Conservation (phyloP, 2,113 vertebrate species). For the Aptenodytes forsteri region DNA sequence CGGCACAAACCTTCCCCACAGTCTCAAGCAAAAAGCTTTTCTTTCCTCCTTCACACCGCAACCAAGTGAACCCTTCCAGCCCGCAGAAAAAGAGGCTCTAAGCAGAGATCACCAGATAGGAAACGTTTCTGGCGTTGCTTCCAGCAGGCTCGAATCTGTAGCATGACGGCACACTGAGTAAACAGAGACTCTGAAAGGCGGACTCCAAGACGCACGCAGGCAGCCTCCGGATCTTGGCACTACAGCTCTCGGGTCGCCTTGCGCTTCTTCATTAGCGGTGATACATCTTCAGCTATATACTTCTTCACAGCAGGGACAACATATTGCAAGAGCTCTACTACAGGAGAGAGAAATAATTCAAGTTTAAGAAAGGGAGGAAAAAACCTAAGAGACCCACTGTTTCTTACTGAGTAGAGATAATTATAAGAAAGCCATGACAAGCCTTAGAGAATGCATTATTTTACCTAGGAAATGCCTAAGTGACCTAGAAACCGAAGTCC, state of each 20-base stretch:
- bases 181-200: not conserved
- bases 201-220: too few species aligned
- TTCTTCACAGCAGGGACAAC: not conserved
- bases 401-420: not conserved
- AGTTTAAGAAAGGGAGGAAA: not conserved
- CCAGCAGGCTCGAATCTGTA: not conserved
- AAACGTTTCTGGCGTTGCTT: rapidly evolving
- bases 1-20: not conserved
- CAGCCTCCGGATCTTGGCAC: not conserved
- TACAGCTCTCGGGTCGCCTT: not conserved
- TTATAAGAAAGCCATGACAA: not conserved
- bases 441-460: not conserved
- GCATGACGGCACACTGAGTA: rapidly evolving
- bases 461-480: constrained; percentile 20
- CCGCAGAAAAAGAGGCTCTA: not conserved
- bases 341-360: not conserved
- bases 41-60: not conserved
- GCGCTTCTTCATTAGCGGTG: not conserved
- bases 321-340: not conserved
- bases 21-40: not conserved
- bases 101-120: not conserved
- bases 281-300: not conserved
- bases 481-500: not conserved
- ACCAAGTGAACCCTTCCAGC: not conserved
- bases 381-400: not conserved